Evolutionary conservation across 2,888 invertebrate genomes (phyloP).

Genomic region (Sceliomorpha sp.): DNA sequence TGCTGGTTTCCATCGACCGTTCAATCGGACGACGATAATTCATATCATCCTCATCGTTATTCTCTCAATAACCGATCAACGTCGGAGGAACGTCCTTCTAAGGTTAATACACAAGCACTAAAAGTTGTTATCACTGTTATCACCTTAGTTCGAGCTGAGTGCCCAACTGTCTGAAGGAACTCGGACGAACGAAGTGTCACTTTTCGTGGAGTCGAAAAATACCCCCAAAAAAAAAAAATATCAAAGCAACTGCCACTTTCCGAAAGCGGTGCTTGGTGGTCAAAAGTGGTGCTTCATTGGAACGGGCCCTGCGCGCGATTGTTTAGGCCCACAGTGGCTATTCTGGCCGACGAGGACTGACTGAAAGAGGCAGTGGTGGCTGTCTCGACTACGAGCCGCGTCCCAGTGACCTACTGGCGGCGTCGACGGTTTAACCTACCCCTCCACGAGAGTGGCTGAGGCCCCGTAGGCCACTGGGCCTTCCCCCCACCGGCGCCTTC

Average conservation of each 20-base stretch:
- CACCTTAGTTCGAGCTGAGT: slow-evolving; percentile 31
- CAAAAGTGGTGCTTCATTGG: slow-evolving; percentile 65
- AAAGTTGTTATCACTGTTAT: slow-evolving; percentile 19
- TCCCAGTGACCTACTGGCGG: slow-evolving; percentile 79
- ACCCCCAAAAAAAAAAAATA: slow-evolving; percentile 9
- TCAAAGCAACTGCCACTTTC: slow-evolving; percentile 20
- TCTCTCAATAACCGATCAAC: too few species aligned
- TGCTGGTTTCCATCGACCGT: too few species aligned
- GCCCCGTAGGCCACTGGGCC: slow-evolving; percentile 30
- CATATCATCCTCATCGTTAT: too few species aligned
- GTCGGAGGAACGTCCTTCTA: too few species aligned
- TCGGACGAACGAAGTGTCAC: neutral
- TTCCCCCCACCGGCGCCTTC: slow-evolving; percentile 32
- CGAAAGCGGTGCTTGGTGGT: slow-evolving; percentile 37
- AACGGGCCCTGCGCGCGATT: slow-evolving; percentile 53
- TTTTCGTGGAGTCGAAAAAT: neutral
- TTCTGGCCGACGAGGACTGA: slow-evolving; percentile 78
- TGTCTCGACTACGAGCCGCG: slow-evolving; percentile 76
- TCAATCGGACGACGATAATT: too few species aligned
- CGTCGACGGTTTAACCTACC: slow-evolving; percentile 65
- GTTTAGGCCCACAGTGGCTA: slow-evolving; percentile 71
- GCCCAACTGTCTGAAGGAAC: neutral
- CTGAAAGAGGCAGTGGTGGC: slow-evolving; percentile 76
- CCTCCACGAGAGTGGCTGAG: slow-evolving; percentile 32
- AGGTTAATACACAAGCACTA: neutral